Percentiles rank a stretch among this genome's conserved stretches.
Evolutionary conservation across 2,888 invertebrate species (phyloP).

Genomic region (Leptothorax acervorum): DNA sequence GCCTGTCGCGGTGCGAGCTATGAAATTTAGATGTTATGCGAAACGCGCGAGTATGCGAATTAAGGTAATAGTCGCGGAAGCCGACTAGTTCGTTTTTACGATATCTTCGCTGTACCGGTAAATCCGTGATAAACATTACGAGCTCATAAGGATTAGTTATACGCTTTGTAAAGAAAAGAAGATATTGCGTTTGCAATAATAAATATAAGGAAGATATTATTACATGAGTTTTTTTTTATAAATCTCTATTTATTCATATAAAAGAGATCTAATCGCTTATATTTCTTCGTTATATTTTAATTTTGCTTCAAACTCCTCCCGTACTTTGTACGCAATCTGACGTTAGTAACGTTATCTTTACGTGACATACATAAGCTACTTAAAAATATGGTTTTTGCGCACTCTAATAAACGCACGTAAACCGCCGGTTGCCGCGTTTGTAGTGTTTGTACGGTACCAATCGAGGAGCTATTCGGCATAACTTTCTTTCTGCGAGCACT

Average conservation of each 20-base stretch:
- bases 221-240: background rate
- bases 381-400: background rate
- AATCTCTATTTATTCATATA: background rate
- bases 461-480: slow-evolving; percentile 37
- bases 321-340: background rate
- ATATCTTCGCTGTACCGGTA: background rate
- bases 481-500: slow-evolving; percentile 42
- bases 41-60: slow-evolving; percentile 45
- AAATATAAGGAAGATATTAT: background rate
- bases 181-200: background rate
- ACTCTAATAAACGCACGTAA: slow-evolving; percentile 19
- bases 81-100: background rate
- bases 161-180: background rate
- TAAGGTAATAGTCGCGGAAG: slow-evolving; percentile 31
- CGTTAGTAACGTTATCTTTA: background rate
- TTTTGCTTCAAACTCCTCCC: background rate
- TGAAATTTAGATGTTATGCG: slow-evolving; percentile 50
- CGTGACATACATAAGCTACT: background rate
- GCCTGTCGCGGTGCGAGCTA: slow-evolving; percentile 24
- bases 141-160: slow-evolving; percentile 21
- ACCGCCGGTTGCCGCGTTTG: background rate
- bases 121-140: slow-evolving; percentile 14
- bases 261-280: background rate
- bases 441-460: slow-evolving; percentile 1
- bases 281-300: background rate